These are phyloP conservation scores for Pipa parva DNA, from an alignment of 2,113 vertebrate genomes.

Conservation along the genomic window DNA sequence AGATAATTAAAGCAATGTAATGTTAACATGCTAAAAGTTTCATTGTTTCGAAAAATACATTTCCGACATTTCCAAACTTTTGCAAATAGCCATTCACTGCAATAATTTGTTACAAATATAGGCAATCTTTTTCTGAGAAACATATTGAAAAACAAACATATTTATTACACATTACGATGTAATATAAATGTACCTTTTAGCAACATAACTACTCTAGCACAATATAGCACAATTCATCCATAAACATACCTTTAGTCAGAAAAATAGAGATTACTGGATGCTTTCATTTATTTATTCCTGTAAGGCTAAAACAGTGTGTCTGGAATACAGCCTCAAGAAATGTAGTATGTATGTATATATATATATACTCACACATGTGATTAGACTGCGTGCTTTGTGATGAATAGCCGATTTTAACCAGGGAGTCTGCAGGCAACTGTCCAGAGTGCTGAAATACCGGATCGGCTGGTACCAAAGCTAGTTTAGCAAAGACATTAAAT, in stretches of 20 bases:
- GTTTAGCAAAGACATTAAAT: constrained; percentile 43
- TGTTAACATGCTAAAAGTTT: too few species aligned
- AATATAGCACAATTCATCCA: neutral
- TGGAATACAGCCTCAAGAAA: constrained; percentile 35
- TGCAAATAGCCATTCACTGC: too few species aligned
- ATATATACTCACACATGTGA: constrained; percentile 42
- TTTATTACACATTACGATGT: too few species aligned
- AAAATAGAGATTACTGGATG: constrained; percentile 7
- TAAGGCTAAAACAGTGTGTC: constrained; percentile 16
- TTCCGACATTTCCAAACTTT: too few species aligned
- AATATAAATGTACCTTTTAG: too few species aligned
- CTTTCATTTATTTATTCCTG: neutral
- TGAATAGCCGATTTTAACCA: constrained; percentile 42
- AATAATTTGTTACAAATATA: too few species aligned
- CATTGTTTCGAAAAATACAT: too few species aligned
- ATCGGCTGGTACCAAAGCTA: constrained; percentile 43
- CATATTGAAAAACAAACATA: neutral
- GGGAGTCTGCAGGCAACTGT: constrained; percentile 46
- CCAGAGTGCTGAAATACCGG: constrained; percentile 50
- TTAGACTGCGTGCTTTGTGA: constrained; percentile 41
- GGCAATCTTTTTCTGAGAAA: neutral
- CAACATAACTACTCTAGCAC: too few species aligned
- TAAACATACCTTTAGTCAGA: constrained; percentile 4
- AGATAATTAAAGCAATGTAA: too few species aligned
- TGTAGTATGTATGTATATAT: constrained; percentile 38